Evolutionary conservation across 2,113 vertebrate species (phyloP).

Genomic region (Pleuronectes platessa): DNA sequence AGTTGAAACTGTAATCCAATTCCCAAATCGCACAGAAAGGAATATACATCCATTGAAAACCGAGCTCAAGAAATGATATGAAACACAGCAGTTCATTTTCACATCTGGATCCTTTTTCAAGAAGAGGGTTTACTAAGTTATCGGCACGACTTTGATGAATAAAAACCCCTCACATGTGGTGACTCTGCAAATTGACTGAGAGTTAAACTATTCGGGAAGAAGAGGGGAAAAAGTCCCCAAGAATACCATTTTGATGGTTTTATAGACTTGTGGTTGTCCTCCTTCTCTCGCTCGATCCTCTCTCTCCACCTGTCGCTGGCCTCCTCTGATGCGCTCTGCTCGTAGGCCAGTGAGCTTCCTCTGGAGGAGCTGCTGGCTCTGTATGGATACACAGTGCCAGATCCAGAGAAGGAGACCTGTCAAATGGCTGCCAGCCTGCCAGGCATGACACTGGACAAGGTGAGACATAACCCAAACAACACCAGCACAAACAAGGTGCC

Average conservation of each 20-base stretch:
- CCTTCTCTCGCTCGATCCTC: background rate
- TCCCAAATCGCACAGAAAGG: background rate
- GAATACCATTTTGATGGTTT: background rate
- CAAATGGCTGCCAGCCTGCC: slow-evolving; percentile 83
- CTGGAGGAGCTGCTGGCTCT: slow-evolving; percentile 93
- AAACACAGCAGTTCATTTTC: too few relatives aligned
- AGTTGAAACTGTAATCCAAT: background rate
- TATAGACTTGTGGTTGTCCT: background rate
- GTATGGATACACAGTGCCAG: slow-evolving; percentile 90
- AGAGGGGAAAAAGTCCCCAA: background rate
- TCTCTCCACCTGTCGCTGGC: slow-evolving; percentile 32
- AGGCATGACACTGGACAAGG: slow-evolving; percentile 92
- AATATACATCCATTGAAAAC: background rate
- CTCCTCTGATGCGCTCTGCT: slow-evolving; percentile 13
- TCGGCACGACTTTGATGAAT: background rate
- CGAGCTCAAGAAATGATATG: too few relatives aligned
- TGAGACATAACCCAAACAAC: slow-evolving; percentile 53
- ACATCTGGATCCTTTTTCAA: too few relatives aligned
- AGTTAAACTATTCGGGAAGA: too few relatives aligned
- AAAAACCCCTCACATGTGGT: background rate
- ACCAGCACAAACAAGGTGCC: background rate
- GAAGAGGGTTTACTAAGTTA: too few relatives aligned
- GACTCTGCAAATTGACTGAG: background rate
- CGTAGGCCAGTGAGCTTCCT: slow-evolving; percentile 90
- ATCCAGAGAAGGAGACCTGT: slow-evolving; percentile 86